Base-by-base conservation (phyloP, 2,113 vertebrate genomes). In the Brienomyrus brachyistius region DNA sequence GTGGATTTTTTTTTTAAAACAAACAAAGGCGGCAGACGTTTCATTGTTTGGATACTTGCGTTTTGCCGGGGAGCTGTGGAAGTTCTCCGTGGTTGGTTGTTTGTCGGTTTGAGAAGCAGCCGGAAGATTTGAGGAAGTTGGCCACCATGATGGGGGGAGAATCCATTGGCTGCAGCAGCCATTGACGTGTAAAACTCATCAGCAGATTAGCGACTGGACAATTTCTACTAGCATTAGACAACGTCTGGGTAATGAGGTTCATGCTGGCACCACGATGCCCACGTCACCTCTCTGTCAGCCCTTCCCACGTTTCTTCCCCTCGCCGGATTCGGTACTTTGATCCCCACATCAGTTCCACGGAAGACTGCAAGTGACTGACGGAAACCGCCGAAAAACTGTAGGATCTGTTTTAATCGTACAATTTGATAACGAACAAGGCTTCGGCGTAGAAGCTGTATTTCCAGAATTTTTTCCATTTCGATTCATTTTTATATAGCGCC, bases 1-100 rank as follows among this genome's bases (percentile, higher is more conserved):
- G 91, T 92, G 88, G 93, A 17, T 54, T 91, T 80, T 80, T n/a
- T 62, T 23, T 8, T 19, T 1, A 1, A 62, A 27, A 0, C 23
- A 62, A 62, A 62, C 59, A n/a, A n/a, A n/a, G 2, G 59, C 0
- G 62, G 2, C n/a, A 27, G n/a, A 27, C 10, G 21, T n/a, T 62
- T 11, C 0, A 66, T 11, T 66, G 27, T 27, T 10, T 27, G 8
- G 59, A 66, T 66, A 31, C 3, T 70, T 31, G 62, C 11, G 59
- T 27, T 40, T 21, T 74, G 15, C 1, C 35, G 10, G 13, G n/a
- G 11, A 50, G 35, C 17, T 40, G 27, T 74, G 62, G 43, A n/a
- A 23, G 5, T 62, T 27, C 59, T 89, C 47, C 56, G 21, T 4
- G 19, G 52, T 48, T n/a, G 43, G 23, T 51, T 62, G 35, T 48